Evolutionary conservation across 2,888 invertebrate species (phyloP).

Genomic region (Drosophila recens): DNA sequence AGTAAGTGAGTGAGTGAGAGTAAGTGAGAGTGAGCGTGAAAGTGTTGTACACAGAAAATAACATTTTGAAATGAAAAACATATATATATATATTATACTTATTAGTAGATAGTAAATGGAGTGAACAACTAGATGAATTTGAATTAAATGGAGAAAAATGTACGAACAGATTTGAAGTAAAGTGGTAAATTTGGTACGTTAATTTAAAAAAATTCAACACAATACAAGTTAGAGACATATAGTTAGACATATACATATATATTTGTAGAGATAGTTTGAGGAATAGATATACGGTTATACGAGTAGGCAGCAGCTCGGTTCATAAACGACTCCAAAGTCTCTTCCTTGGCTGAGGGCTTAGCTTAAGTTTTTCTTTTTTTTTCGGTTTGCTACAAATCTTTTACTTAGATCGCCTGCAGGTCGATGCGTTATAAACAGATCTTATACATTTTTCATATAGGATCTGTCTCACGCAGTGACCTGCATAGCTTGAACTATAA

Average conservation of each 20-base stretch:
- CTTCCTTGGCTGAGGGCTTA: constrained; percentile 28
- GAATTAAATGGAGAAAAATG: constrained; percentile 67
- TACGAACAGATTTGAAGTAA: constrained; percentile 67
- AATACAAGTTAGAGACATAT: constrained; percentile 70
- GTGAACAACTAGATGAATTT: constrained; percentile 73
- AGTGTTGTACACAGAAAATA: constrained; percentile 58
- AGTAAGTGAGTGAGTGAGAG: constrained; percentile 40
- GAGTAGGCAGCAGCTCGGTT: neutral
- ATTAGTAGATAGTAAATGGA: constrained; percentile 61
- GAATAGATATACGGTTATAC: constrained; percentile 14
- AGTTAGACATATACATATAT: constrained; percentile 49
- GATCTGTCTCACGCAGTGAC: constrained; percentile 10
- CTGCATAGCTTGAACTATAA: constrained; percentile 19
- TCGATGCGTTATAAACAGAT: constrained; percentile 5
- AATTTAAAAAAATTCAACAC: constrained; percentile 72
- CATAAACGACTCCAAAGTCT: neutral
- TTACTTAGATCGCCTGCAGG: constrained; percentile 14
- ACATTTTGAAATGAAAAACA: constrained; percentile 28
- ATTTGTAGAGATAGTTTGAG: constrained; percentile 14
- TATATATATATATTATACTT: constrained; percentile 49
- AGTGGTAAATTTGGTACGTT: constrained; percentile 61
- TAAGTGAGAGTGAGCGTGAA: constrained; percentile 52
- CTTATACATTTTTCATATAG: neutral
- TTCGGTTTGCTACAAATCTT: constrained; percentile 2
- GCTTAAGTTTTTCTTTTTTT: constrained; percentile 14